Percentiles rank a stretch among this genome's conserved stretches.
These are phyloP conservation scores for Lepidocyrtinus sp. DNA, from an alignment of 2,888 invertebrate species.

Conservation along the genomic window DNA sequence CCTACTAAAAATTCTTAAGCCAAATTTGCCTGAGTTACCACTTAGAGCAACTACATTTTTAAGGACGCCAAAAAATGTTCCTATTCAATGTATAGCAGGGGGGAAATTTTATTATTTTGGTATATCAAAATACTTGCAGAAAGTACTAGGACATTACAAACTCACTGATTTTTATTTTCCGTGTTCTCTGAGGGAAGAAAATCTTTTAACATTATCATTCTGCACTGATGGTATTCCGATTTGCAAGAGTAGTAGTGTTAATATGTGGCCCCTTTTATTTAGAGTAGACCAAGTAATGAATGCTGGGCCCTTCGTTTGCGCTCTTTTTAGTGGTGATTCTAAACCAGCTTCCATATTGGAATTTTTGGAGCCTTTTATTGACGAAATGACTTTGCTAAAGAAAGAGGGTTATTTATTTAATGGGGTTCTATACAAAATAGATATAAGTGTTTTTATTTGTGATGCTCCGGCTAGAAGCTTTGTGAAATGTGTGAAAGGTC, in stretches of 20 bases:
- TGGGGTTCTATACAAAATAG: slow-evolving; percentile 4
- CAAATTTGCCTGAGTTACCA: background rate
- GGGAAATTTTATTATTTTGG: slow-evolving; percentile 12
- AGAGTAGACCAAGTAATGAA: slow-evolving; percentile 12
- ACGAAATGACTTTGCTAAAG: slow-evolving; percentile 40
- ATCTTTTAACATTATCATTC: slow-evolving; percentile 6
- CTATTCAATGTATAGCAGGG: background rate
- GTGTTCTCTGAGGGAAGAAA: background rate
- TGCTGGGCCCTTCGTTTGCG: slow-evolving; percentile 19
- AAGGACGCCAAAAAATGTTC: background rate
- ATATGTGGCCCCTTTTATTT: slow-evolving; percentile 64
- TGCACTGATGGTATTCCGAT: slow-evolving; percentile 61
- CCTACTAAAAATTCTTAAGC: background rate
- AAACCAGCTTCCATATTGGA: slow-evolving; percentile 53
- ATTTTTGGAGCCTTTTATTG: slow-evolving; percentile 49
- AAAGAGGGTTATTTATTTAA: slow-evolving; percentile 23
- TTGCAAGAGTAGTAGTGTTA: slow-evolving; percentile 51
- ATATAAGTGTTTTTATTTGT: slow-evolving; percentile 43
- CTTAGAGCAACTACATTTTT: background rate
- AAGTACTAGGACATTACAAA: background rate
- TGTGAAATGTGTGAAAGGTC: slow-evolving; percentile 39
- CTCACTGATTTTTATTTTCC: background rate
- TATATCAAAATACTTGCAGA: background rate
- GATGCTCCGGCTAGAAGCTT: slow-evolving; percentile 63
- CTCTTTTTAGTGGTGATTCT: slow-evolving; percentile 52